Base-by-base conservation (phyloP, 30 jellyfish, hydroid and myxozoan species). In the Hydractinia symbiolongicarpus region DNA sequence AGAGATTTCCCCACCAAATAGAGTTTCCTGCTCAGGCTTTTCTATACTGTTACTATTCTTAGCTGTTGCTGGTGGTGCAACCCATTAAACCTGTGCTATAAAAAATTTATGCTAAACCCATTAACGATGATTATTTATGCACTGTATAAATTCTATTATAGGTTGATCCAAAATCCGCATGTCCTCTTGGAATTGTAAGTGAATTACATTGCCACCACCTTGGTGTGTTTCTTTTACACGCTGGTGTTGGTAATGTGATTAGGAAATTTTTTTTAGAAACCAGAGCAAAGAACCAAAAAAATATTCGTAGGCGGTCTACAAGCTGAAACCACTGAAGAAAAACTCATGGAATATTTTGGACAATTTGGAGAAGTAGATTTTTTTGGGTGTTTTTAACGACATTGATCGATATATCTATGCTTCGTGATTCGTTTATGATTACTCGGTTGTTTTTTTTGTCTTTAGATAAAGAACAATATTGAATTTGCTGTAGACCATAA, bases 221-320 rank as follows among this genome's bases (percentile, higher is more conserved):
- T 73, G n/a, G 21, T 21, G 61, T 78, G 72, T 19, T 78, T 58
- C 9, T 60, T 8, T 8, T 14, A 30, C 19, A 40, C 14, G 72
- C 75, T 8, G 44, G 16, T 52, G 54, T 77, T 61, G 0, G 19
- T 13, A 44, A 64, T 7, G 19, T 51, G 40, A 64, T 64, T 6
- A 6, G 4, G 74, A 64, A 64, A n/a, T 64, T 13, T n/a, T 0
- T 77, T 75, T 73, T 80, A 90, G 97, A 89, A 86, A 51, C 91
- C 86, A n/a, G 89, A 84, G 44, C 83, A 87, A 60, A 77, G 95
- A 53, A 93, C 99, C 49, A 93, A 93, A 82, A 93, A 93, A 61
- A 86, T 93, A 66, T 93, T 93, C 81, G 99, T 93, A 60, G 99
- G 99, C 62, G 99, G 99, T 9, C 61, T 93, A 61, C 88, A 85